These are phyloP conservation scores for Lithophane ornitopus DNA, from an alignment of 2,888 invertebrate genomes.

Conservation along the genomic window DNA sequence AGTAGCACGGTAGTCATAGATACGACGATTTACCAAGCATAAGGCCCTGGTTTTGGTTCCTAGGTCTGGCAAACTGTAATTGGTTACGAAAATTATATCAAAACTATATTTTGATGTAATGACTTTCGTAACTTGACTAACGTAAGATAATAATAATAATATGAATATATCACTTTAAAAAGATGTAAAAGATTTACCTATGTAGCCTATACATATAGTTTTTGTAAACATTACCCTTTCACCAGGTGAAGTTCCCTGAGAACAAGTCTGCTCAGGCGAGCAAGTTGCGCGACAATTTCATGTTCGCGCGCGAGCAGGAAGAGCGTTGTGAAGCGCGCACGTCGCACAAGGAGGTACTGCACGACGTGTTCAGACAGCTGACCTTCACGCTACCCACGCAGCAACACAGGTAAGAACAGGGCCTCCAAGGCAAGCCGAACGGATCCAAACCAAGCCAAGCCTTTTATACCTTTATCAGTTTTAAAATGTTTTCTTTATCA, in stretches of 20 bases:
- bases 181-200: no score
- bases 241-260: slow-evolving; percentile 81
- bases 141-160: no score
- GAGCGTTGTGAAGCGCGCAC: slow-evolving; percentile 77
- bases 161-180: no score
- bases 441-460: no score
- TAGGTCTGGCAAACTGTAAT: not conserved
- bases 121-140: not conserved
- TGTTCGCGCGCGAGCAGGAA: slow-evolving; percentile 83
- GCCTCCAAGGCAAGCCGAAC: no score
- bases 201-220: not conserved
- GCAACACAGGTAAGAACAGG: slow-evolving; percentile 53
- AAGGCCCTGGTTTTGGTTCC: not conserved
- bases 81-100: not conserved
- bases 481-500: no score
- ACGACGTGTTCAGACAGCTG: slow-evolving; percentile 83
- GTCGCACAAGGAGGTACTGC: slow-evolving; percentile 78
- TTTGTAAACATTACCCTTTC: not conserved
- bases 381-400: slow-evolving; percentile 82
- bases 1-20: not conserved
- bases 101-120: not conserved
- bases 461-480: no score
- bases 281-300: slow-evolving; percentile 79
- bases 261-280: slow-evolving; percentile 70
- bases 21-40: not conserved